phyloP scores from a whole-genome alignment of 2,113 vertebrate species.

The Protobothrops flavoviridis region DNA sequence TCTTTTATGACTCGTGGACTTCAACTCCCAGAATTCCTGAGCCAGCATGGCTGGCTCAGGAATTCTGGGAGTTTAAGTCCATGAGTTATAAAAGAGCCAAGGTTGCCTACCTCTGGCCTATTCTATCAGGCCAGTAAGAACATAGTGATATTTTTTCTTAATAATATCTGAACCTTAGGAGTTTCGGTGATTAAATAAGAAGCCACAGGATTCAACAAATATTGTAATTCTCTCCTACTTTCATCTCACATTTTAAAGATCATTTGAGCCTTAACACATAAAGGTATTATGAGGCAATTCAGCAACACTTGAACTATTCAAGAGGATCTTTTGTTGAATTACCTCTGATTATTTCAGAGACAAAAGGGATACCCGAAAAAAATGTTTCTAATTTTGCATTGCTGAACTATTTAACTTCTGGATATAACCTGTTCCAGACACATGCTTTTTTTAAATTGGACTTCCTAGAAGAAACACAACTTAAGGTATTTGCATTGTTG shows the following conservation, averaged over 20 bases:
- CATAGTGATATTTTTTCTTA: neutral
- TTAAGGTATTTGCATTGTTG: neutral
- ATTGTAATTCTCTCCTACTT: neutral
- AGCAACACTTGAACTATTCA: neutral
- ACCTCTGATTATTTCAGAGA: neutral
- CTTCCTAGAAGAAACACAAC: neutral
- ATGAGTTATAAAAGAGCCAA: too few relatives aligned
- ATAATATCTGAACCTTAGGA: neutral
- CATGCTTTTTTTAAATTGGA: neutral
- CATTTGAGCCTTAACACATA: neutral
- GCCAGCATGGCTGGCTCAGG: too few relatives aligned
- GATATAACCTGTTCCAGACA: neutral
- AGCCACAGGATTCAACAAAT: neutral
- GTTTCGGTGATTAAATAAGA: neutral
- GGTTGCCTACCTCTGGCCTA: neutral
- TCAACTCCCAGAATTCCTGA: too few relatives aligned
- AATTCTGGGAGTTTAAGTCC: too few relatives aligned
- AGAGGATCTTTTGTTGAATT: neutral
- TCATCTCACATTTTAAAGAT: neutral
- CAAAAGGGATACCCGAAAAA: neutral
- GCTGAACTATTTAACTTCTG: neutral
- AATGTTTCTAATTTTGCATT: neutral
- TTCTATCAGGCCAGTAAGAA: neutral
- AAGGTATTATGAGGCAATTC: neutral
- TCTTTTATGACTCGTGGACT: too few relatives aligned